These are phyloP conservation scores for Melitaea cinxia DNA, from an alignment of 1,140 invertebrate species.

Conservation along the genomic window DNA sequence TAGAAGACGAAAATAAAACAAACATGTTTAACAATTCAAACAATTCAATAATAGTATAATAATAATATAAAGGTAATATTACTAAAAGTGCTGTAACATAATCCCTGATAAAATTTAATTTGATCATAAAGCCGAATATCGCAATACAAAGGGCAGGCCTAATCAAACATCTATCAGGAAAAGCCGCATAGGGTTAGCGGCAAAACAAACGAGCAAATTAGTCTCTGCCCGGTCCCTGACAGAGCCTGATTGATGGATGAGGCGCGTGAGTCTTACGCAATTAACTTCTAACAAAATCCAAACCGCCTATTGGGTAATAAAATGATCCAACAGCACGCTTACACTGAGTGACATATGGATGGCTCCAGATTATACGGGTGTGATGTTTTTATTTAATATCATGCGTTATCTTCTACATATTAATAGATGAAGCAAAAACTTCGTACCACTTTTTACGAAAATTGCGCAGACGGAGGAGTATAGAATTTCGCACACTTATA, in stretches of 20 bases:
- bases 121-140: slow-evolving; percentile 10
- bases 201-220: slow-evolving; percentile 78
- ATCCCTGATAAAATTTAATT: slow-evolving; percentile 10
- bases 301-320: slow-evolving; percentile 6
- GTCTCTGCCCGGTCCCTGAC: slow-evolving; percentile 54
- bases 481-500: no score
- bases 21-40: no score
- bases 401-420: no score
- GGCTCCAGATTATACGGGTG: no score
- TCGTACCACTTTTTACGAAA: no score
- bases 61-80: no score
- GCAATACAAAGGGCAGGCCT: slow-evolving; percentile 15
- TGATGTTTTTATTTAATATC: no score
- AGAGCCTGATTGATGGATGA: slow-evolving; percentile 76
- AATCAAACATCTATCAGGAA: slow-evolving; percentile 57
- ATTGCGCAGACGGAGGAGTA: no score
- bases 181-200: slow-evolving; percentile 56
- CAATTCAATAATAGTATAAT: no score
- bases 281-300: slow-evolving; percentile 50
- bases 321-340: neutral
- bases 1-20: no score
- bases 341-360: neutral
- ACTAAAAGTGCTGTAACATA: no score
- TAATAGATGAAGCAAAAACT: no score
- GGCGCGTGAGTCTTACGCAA: slow-evolving; percentile 48